phyloP scores from a whole-genome alignment of 2,113 vertebrate species.

The Fregetta grallaria region DNA sequence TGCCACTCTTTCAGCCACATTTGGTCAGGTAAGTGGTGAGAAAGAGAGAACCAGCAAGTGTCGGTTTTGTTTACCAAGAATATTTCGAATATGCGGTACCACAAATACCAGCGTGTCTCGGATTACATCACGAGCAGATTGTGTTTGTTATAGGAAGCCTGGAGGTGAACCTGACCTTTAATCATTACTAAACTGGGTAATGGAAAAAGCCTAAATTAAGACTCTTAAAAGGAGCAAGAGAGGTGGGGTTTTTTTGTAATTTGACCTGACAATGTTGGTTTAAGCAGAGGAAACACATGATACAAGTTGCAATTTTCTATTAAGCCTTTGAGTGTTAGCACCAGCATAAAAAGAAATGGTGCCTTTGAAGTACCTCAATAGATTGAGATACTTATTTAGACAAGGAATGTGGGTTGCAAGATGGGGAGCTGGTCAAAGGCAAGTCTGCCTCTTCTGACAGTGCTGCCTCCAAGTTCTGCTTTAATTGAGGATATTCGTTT shows the following conservation, averaged over 20 bases:
- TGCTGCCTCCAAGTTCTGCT: background rate
- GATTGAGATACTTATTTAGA: background rate
- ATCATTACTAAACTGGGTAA: background rate
- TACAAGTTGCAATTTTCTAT: background rate
- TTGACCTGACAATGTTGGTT: background rate
- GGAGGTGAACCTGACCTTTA: background rate
- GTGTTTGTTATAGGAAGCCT: background rate
- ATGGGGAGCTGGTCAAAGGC: background rate
- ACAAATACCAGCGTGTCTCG: fast-evolving
- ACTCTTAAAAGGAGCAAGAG: background rate
- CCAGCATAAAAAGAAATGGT: background rate
- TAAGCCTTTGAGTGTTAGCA: background rate
- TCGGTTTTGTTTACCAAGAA: background rate
- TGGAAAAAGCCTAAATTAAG: background rate
- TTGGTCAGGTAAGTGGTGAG: background rate
- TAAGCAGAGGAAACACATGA: background rate
- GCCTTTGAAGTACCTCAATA: background rate
- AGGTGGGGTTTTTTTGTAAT: background rate
- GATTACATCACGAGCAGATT: background rate
- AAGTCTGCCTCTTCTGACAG: background rate
- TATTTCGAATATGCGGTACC: background rate
- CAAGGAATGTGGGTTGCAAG: background rate
- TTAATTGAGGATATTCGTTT: background rate
- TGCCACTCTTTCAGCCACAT: background rate
- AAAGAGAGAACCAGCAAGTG: background rate